phyloP scores from a whole-genome alignment of 2,113 vertebrate genomes.

The Uropsilus gracilis region DNA sequence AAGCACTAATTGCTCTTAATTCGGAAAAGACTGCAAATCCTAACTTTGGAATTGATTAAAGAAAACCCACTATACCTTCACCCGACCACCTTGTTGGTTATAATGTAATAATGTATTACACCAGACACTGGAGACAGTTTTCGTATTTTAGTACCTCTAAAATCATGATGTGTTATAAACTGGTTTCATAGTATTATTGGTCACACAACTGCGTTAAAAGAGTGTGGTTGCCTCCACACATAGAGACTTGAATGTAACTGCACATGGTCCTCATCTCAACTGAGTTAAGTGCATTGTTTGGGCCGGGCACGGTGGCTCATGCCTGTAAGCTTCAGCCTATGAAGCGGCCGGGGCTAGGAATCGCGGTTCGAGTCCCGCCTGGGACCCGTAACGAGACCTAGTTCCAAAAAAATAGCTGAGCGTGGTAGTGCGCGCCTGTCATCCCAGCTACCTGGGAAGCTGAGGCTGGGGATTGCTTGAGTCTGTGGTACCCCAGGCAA shows the following conservation, averaged over 20 bases:
- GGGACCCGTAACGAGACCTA: no score
- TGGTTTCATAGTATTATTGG: neutral
- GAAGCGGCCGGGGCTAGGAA: no score
- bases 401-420: no score
- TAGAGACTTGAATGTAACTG: neutral
- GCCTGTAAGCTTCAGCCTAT: no score
- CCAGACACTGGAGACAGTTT: neutral
- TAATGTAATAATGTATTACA: neutral
- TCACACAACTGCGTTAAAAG: neutral
- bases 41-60: constrained; percentile 4
- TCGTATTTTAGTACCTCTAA: constrained; percentile 11
- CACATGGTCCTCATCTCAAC: neutral
- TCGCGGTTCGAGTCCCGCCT: no score
- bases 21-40: neutral
- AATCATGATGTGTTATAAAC: constrained; percentile 25
- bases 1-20: constrained; percentile 37
- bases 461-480: no score
- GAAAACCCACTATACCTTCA: neutral
- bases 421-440: no score
- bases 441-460: no score
- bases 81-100: neutral
- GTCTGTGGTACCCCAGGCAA: no score
- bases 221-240: neutral
- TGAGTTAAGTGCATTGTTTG: neutral
- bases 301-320: no score